Percentiles rank a stretch among this genome's conserved stretches.
Evolutionary conservation across 64 coral and sea anemone species (phyloP).

Genomic region (Porites australiensis): DNA sequence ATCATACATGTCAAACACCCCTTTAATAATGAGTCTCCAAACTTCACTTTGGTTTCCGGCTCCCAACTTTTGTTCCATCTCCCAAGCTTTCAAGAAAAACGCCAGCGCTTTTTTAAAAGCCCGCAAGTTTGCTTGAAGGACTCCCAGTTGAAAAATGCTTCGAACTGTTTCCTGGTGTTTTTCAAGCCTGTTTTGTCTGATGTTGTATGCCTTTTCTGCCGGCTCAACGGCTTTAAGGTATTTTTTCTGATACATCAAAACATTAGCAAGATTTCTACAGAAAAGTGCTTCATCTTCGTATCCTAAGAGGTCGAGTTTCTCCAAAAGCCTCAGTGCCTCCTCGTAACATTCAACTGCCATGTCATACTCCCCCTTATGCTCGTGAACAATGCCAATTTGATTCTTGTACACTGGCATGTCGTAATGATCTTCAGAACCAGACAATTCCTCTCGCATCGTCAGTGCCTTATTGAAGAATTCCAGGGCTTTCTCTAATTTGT

Average conservation of each 20-base stretch:
- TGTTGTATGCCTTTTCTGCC: slow-evolving; percentile 19
- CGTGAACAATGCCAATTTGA: slow-evolving; percentile 38
- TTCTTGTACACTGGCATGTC: slow-evolving; percentile 54
- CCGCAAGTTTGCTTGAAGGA: slow-evolving; percentile 13
- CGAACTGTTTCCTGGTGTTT: slow-evolving; percentile 14
- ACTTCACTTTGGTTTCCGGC: slow-evolving; percentile 13
- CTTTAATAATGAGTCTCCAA: slow-evolving; percentile 3
- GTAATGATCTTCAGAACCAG: slow-evolving; percentile 1
- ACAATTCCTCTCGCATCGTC: slow-evolving; percentile 17
- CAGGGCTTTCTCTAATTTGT: not conserved
- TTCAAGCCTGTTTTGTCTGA: slow-evolving; percentile 21
- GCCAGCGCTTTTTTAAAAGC: slow-evolving; percentile 16
- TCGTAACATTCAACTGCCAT: slow-evolving; percentile 3
- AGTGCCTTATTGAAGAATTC: slow-evolving; percentile 21
- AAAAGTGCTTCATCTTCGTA: slow-evolving; percentile 14
- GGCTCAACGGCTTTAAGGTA: not conserved
- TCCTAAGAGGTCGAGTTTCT: slow-evolving; percentile 34
- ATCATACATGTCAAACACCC: slow-evolving; percentile 1
- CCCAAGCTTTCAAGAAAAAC: slow-evolving; percentile 36
- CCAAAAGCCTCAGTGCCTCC: slow-evolving; percentile 26
- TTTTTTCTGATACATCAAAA: slow-evolving; percentile 1
- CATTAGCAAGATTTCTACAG: slow-evolving; percentile 41
- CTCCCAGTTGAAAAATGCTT: slow-evolving; percentile 36
- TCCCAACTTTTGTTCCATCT: slow-evolving; percentile 24
- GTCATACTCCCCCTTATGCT: not conserved